phyloP scores from a whole-genome alignment of 2,113 vertebrate species.

The Stercorarius parasiticus region DNA sequence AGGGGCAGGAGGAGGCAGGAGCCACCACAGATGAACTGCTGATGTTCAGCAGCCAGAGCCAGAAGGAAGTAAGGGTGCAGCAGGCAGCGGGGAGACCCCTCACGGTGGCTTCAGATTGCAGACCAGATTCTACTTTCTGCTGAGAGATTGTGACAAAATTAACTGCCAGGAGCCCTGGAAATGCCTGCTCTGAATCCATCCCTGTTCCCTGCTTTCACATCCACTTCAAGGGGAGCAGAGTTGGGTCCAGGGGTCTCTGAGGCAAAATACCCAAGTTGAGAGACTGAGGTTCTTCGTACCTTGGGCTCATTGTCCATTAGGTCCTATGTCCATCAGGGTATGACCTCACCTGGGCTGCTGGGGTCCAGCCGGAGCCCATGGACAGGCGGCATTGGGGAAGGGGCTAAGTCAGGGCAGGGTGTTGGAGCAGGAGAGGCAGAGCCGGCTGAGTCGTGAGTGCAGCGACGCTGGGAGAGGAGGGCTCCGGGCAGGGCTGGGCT shows the following conservation, averaged over 20 bases:
- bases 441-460: accelerated
- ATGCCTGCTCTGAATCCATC: neutral
- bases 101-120: neutral
- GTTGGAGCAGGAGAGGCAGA: neutral
- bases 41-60: neutral
- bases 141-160: neutral
- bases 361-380: neutral
- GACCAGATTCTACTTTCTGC: neutral
- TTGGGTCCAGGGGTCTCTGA: neutral
- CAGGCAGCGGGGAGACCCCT: neutral
- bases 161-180: neutral
- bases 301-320: neutral
- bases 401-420: neutral
- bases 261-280: neutral
- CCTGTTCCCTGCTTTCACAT: neutral
- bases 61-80: neutral
- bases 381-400: neutral
- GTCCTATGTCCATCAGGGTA: neutral
- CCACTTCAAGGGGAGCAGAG: neutral
- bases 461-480: accelerated
- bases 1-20: neutral
- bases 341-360: neutral
- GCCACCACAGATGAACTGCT: neutral
- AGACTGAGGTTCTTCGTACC: neutral
- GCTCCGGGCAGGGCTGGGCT: neutral